Percentiles rank a stretch among this genome's conserved stretches.
Conservation (phyloP, 2,797 vertebrate genomes). For the Lerista edwardsae region DNA sequence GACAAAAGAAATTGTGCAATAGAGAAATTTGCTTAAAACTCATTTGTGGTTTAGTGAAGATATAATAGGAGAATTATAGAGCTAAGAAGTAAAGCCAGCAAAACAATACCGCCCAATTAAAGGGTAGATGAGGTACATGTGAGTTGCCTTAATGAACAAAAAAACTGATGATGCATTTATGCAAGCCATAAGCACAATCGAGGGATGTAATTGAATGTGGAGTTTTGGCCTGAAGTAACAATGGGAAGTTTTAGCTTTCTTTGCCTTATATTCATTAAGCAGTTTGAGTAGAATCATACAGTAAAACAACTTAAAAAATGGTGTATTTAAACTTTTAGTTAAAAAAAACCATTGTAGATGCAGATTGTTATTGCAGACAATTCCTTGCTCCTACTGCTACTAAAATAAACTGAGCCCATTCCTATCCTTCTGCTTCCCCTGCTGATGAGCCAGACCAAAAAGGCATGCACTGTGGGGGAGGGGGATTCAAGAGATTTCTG, state of each 20-base stretch:
- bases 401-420: background rate
- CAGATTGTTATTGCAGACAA: background rate
- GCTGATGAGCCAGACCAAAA: too few species aligned
- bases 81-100: conserved; percentile 11
- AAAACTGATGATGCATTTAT: conserved; percentile 13
- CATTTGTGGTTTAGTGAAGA: conserved; percentile 12
- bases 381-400: background rate
- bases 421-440: too few species aligned
- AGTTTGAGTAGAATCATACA: background rate
- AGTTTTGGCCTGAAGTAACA: conserved; percentile 24
- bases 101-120: conserved; percentile 31
- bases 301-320: background rate
- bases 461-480: too few species aligned
- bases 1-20: background rate
- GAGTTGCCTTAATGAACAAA: conserved; percentile 4
- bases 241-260: background rate
- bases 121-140: background rate
- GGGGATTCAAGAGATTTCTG: too few species aligned
- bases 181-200: conserved; percentile 26
- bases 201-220: conserved; percentile 18
- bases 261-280: conserved; percentile 6
- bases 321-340: conserved; percentile 8
- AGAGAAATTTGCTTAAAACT: conserved; percentile 25
- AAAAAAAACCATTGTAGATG: background rate
- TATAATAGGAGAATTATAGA: conserved; percentile 22